These are phyloP conservation scores for Cheilosia impressa DNA, from an alignment of 2,888 invertebrate genomes.

Conservation along the genomic window DNA sequence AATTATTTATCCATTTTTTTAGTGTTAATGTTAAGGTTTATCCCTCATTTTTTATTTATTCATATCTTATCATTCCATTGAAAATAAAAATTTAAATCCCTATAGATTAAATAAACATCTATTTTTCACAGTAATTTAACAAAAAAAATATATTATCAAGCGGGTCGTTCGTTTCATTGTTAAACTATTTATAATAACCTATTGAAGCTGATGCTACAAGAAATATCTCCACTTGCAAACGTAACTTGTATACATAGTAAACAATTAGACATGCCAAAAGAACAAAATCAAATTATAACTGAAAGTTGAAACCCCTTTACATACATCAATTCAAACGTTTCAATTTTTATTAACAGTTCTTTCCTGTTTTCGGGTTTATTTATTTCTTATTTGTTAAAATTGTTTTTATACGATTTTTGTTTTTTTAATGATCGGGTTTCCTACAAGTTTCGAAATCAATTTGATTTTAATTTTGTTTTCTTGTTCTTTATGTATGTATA, in stretches of 20 bases:
- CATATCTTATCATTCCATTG: constrained; percentile 51
- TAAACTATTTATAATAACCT: neutral
- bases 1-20: constrained; percentile 71
- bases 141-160: neutral
- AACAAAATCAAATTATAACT: constrained; percentile 31
- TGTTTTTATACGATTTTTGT: constrained; percentile 22
- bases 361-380: too few relatives aligned
- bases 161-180: neutral
- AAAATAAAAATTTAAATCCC: constrained; percentile 32
- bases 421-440: constrained; percentile 39
- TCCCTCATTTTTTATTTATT: constrained; percentile 42
- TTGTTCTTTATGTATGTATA: constrained; percentile 47
- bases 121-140: constrained; percentile 10
- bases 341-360: constrained; percentile 13
- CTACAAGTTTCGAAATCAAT: constrained; percentile 40
- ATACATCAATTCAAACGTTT: constrained; percentile 56
- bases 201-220: neutral
- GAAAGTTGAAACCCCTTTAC: constrained; percentile 67
- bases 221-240: neutral
- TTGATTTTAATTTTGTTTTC: constrained; percentile 15
- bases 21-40: constrained; percentile 68
- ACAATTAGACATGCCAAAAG: neutral
- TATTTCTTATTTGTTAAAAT: constrained; percentile 4
- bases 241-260: neutral
- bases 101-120: constrained; percentile 19